Evolutionary conservation across 2,113 vertebrate genomes (phyloP), one percentile per base, ranked within the genome.

Genomic region (Holacanthus passer): DNA sequence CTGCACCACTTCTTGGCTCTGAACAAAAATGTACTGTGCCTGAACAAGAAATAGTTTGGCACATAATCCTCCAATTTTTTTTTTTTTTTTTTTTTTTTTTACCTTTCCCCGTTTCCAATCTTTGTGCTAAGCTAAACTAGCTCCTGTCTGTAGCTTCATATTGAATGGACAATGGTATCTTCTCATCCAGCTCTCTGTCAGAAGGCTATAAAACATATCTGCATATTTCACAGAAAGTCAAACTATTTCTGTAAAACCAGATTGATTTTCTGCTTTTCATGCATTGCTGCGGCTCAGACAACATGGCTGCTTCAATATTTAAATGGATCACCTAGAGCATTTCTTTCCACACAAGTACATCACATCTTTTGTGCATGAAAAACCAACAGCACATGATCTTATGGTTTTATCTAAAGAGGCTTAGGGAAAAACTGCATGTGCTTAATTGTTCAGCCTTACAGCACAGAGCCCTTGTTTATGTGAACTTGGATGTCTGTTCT

Each of bases 311-410:
- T 80, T 69, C 29, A 50, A 66, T 29, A 84, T 86, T 87, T 79
- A 88, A 92, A 85, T 27, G 31, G 39, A 45, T 73, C 68, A 73
- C 80, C 65, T 19, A n/a, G 16, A 53, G 62, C 74, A 64, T 81
- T 92, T 87, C 80, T 83, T 37, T 70, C 79, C 52, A 70, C 80
- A 82, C 81, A 77, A 89, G 88, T 73, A 86, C 85, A 83, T 89
- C 83, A 65, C 86, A 87, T 87, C 92, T 84, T 89, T 72, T 90
- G 89, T 87, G 77, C 66, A 64, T 27, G 67, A 84, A 89, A 91
- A 89, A 91, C 81, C 85, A 92, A 92, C 89, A 87, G 78, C 84
- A 79, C 82, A 88, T 90, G 90, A 92, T 81, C 82, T 81, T 60
- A 67, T 65, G 73, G 74, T 67, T 92, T 84, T 82, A 88, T 88